Percentiles rank a stretch among this genome's conserved stretches.
phyloP scores from a whole-genome alignment of 2,113 vertebrate genomes.

The Colius striatus region DNA sequence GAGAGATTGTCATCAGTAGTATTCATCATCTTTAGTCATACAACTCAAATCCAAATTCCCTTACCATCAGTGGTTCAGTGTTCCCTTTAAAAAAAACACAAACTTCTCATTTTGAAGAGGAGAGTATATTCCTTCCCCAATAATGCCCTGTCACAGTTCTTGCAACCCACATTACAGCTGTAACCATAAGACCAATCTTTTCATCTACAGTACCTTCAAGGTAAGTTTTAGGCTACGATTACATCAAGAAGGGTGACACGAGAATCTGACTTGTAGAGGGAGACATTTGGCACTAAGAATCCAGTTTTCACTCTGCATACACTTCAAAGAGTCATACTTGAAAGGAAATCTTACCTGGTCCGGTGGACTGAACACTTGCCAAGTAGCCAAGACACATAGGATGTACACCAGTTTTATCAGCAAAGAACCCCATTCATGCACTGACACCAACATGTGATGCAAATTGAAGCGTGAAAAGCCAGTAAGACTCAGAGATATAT shows the following conservation, averaged over 20 bases:
- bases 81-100: not conserved
- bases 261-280: not conserved
- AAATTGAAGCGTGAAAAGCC: not conserved
- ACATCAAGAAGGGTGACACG: not conserved
- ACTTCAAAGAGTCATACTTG: not conserved
- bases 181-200: not conserved
- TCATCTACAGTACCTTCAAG: not conserved
- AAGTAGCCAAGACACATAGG: not conserved
- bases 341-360: not conserved
- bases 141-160: not conserved
- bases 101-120: not conserved
- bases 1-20: not conserved
- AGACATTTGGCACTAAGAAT: not conserved
- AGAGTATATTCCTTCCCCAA: not conserved
- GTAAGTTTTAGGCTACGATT: not conserved
- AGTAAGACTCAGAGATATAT: not conserved
- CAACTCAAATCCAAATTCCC: not conserved
- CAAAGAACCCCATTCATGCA: not conserved
- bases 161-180: not conserved
- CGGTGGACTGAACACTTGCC: not conserved
- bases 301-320: not conserved
- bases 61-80: not conserved
- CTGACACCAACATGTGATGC: fast-evolving
- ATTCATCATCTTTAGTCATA: not conserved
- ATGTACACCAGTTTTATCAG: not conserved